Evolutionary conservation across 2,797 vertebrate genomes (phyloP).

Genomic region (Tapirus indicus): DNA sequence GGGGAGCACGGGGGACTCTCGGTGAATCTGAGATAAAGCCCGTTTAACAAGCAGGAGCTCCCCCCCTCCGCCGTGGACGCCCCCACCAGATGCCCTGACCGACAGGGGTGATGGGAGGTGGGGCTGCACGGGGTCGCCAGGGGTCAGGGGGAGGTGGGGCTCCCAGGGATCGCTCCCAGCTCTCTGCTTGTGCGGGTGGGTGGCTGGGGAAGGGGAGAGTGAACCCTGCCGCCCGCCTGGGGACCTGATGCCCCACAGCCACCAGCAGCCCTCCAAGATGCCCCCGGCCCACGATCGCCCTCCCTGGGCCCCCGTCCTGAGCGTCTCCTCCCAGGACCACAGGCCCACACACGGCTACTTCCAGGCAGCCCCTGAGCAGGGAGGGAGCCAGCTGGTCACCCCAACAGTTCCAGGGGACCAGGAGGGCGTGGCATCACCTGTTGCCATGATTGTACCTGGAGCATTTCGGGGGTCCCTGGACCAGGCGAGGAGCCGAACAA

Average conservation of each 20-base stretch:
- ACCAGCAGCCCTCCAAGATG: background rate
- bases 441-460: background rate
- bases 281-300: background rate
- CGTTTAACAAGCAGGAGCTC: background rate
- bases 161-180: background rate
- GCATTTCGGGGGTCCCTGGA: background rate
- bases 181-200: no score
- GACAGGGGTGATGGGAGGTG: background rate
- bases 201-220: background rate
- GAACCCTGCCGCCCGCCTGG: background rate
- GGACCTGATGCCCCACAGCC: background rate
- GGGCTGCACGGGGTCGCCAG: no score
- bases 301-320: background rate
- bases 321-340: background rate
- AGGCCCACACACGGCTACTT: background rate
- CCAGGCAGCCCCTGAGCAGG: background rate
- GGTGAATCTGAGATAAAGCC: no score
- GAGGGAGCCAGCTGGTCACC: background rate
- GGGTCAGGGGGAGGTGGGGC: background rate
- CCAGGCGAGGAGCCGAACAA: background rate
- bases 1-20: background rate
- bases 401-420: background rate
- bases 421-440: background rate
- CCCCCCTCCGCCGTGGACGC: background rate
- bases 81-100: background rate